These are phyloP conservation scores for Protosalanx chinensis DNA, from an alignment of 2,797 vertebrate species.

Conservation along the genomic window DNA sequence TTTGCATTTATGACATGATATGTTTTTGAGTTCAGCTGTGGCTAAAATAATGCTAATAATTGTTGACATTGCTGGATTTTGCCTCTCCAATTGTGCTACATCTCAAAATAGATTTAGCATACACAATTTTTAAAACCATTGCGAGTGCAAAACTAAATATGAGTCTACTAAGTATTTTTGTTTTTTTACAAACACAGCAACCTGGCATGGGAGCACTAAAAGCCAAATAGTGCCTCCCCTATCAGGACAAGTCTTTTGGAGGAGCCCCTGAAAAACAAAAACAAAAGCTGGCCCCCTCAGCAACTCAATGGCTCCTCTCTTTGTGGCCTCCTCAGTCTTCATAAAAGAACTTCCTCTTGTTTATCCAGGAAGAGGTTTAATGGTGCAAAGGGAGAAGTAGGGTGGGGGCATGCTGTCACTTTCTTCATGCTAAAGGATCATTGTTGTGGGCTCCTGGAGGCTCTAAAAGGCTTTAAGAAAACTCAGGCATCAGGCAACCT, in stretches of 20 bases:
- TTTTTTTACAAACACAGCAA: conserved; percentile 80
- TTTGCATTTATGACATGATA: not conserved
- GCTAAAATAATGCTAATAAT: no score
- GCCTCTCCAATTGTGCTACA: not conserved
- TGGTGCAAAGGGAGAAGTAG: conserved; percentile 69
- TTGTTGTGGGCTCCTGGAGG: conserved; percentile 40
- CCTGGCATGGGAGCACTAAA: conserved; percentile 72
- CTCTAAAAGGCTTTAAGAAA: conserved; percentile 70
- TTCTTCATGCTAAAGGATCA: conserved; percentile 74
- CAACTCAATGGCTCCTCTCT: conserved; percentile 76
- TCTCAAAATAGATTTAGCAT: not conserved
- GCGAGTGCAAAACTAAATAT: not conserved
- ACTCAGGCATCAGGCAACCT: conserved; percentile 39
- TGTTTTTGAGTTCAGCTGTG: not conserved
- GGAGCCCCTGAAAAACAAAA: conserved; percentile 78
- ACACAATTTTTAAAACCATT: no score
- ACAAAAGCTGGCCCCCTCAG: conserved; percentile 83
- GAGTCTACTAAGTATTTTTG: conserved; percentile 88
- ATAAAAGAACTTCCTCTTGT: conserved; percentile 87
- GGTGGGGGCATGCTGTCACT: conserved; percentile 79
- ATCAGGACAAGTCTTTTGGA: conserved; percentile 79
- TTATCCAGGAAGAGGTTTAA: conserved; percentile 87
- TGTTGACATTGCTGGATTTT: not conserved
- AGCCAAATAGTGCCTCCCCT: conserved; percentile 79
- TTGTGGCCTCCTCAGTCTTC: conserved; percentile 80